Evolutionary conservation across 2,113 vertebrate species (phyloP).

Genomic region (Bathybates hornii): DNA sequence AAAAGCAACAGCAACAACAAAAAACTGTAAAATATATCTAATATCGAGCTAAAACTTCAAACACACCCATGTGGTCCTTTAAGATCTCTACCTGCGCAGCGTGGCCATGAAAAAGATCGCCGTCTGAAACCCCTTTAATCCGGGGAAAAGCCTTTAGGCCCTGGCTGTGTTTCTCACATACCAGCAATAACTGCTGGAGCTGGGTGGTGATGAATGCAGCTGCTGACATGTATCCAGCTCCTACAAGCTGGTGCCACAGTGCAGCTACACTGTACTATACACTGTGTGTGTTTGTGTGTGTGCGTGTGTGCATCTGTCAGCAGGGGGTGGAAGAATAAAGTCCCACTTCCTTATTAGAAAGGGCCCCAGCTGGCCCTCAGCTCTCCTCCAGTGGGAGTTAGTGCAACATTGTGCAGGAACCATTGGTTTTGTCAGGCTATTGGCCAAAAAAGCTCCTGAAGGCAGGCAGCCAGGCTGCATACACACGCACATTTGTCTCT

Average conservation of each 20-base stretch:
- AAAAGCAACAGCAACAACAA: not conserved
- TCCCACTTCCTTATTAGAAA: slow-evolving; percentile 63
- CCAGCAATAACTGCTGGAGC: slow-evolving; percentile 22
- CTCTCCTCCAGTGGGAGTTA: slow-evolving; percentile 51
- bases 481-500: slow-evolving; percentile 8
- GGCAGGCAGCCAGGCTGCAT: slow-evolving; percentile 41
- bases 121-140: slow-evolving; percentile 42
- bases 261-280: not conserved
- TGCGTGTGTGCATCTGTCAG: slow-evolving; percentile 21
- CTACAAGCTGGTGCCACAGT: slow-evolving; percentile 1
- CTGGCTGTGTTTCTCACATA: slow-evolving; percentile 50
- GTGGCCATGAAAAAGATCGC: slow-evolving; percentile 2
- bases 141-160: slow-evolving; percentile 51
- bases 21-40: not conserved
- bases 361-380: slow-evolving; percentile 56
- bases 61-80: not conserved
- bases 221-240: slow-evolving; percentile 46
- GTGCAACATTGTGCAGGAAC: slow-evolving; percentile 54
- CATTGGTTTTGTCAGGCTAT: slow-evolving; percentile 52
- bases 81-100: slow-evolving; percentile 32
- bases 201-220: slow-evolving; percentile 50
- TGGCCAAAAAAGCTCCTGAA: slow-evolving; percentile 54
- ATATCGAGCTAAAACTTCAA: not conserved
- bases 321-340: slow-evolving; percentile 44
- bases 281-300: not conserved